Conservation (phyloP, 2,888 invertebrate genomes). For the Orgyia antiqua region DNA sequence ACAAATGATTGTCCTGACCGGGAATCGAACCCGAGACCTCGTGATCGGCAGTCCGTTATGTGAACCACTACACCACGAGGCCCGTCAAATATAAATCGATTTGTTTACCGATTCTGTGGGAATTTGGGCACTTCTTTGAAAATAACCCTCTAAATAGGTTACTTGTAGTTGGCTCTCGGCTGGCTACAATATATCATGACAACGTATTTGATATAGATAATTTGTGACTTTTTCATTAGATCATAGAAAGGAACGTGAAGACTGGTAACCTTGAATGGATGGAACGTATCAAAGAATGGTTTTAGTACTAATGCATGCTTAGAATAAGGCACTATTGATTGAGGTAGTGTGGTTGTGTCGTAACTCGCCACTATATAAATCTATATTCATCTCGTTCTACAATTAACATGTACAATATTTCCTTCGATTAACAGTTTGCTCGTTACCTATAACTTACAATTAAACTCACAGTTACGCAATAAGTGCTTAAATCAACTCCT, state of each 20-base stretch:
- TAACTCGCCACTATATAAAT: slow-evolving; percentile 7
- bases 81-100: no score
- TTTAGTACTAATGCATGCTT: slow-evolving; percentile 29
- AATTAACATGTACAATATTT: neutral
- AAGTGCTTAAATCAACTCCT: slow-evolving; percentile 10
- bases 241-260: slow-evolving; percentile 48
- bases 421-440: slow-evolving; percentile 3
- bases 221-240: slow-evolving; percentile 23
- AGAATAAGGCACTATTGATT: slow-evolving; percentile 17
- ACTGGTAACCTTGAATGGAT: slow-evolving; percentile 41
- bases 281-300: slow-evolving; percentile 29
- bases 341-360: slow-evolving; percentile 8
- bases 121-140: no score
- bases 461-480: slow-evolving; percentile 5
- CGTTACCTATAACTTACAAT: slow-evolving; percentile 2
- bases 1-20: no score
- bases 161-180: no score
- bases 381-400: slow-evolving; percentile 5
- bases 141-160: no score
- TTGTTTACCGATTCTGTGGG: no score
- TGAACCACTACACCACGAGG: no score
- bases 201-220: no score
- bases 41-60: no score
- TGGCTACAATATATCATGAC: no score
- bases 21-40: no score